phyloP scores from a whole-genome alignment of 92 coral and sea anemone species.

The Zoanthus gigantus region DNA sequence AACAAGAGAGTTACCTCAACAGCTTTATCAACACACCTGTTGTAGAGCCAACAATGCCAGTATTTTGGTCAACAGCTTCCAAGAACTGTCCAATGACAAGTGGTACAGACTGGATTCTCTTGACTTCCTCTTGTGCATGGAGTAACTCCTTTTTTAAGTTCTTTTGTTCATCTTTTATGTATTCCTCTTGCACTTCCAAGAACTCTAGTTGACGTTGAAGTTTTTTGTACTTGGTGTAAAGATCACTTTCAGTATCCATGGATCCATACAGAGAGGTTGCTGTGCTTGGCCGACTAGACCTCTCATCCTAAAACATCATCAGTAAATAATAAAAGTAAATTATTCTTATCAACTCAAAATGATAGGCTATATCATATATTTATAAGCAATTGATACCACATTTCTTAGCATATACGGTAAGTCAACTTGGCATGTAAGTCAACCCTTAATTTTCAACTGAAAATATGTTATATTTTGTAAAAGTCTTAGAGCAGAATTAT shows the following conservation, averaged over 20 bases:
- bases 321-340: background rate
- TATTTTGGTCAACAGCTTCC: constrained; percentile 98
- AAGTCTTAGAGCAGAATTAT: no score
- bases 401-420: no score
- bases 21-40: constrained; percentile 67
- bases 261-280: constrained; percentile 77
- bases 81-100: constrained; percentile 99
- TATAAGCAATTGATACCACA: no score
- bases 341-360: background rate
- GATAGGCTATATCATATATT: no score
- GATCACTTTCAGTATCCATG: constrained; percentile 85
- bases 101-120: constrained; percentile 98
- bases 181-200: constrained; percentile 97
- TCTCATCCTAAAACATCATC: constrained; percentile 9
- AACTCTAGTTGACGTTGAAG: constrained; percentile 97
- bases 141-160: constrained; percentile 95
- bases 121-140: constrained; percentile 99
- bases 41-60: constrained; percentile 99
- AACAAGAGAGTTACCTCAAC: no score
- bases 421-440: no score
- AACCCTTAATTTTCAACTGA: no score
- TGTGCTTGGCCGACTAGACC: constrained; percentile 71
- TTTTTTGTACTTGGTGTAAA: constrained; percentile 92
- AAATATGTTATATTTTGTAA: no score
- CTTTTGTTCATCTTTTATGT: constrained; percentile 99